A percentile compares a stretch with the other conserved stretches of the same genome.
Evolutionary conservation across 2,888 invertebrate genomes (phyloP).

Genomic region (Cheilosia variabilis): DNA sequence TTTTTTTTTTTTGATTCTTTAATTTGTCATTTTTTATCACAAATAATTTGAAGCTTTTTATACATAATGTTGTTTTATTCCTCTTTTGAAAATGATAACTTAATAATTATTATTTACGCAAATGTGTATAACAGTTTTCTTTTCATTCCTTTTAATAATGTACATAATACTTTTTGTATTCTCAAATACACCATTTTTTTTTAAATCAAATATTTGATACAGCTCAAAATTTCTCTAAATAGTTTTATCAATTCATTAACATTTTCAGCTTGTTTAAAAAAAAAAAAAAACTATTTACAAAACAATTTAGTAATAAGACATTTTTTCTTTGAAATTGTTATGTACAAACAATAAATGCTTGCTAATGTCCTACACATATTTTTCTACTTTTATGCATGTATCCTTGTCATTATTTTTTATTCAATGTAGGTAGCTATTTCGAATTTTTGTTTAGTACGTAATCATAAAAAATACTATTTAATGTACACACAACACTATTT

Average conservation of each 20-base stretch:
- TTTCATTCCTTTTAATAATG: conserved; percentile 42
- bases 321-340: conserved; percentile 14
- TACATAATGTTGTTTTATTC: conserved; percentile 31
- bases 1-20: conserved; percentile 56
- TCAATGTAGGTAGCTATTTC: conserved; percentile 7
- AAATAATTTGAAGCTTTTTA: conserved; percentile 75
- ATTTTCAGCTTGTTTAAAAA: conserved; percentile 6
- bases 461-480: conserved; percentile 63
- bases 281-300: background rate
- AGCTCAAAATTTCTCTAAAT: conserved; percentile 35
- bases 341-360: conserved; percentile 19
- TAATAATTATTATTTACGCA: conserved; percentile 39
- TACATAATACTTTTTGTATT: conserved; percentile 47
- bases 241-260: conserved; percentile 59
- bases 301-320: conserved; percentile 10
- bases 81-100: conserved; percentile 38
- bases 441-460: conserved; percentile 29
- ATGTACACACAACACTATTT: conserved; percentile 58
- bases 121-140: conserved; percentile 31
- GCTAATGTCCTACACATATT: conserved; percentile 47
- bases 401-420: conserved; percentile 9
- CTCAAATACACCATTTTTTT: background rate
- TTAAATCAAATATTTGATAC: conserved; percentile 21
- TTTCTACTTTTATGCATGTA: conserved; percentile 20
- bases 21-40: conserved; percentile 74